Evolutionary conservation across 2,888 invertebrate species (phyloP).

Genomic region (Ennomos fuscantarius): DNA sequence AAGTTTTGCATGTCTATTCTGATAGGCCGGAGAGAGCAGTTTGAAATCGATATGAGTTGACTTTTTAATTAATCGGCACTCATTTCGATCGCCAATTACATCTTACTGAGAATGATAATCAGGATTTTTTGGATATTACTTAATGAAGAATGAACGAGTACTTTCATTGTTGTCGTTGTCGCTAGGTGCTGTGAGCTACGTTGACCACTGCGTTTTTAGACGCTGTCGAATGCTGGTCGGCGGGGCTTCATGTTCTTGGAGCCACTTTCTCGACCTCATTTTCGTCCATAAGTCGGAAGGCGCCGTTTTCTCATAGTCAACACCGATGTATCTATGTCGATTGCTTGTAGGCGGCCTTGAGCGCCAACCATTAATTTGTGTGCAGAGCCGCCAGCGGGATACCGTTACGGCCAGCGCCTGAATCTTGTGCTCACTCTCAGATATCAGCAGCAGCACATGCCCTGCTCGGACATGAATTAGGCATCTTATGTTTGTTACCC

Average conservation of each 20-base stretch:
- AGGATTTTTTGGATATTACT: conserved; percentile 49
- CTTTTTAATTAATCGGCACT: conserved; percentile 44
- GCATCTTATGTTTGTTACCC: no score
- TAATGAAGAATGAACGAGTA: conserved; percentile 47
- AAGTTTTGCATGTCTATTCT: conserved; percentile 48
- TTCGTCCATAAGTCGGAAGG: conserved; percentile 71
- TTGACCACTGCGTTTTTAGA: conserved; percentile 10
- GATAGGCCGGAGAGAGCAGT: conserved; percentile 58
- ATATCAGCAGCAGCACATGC: conserved; percentile 59
- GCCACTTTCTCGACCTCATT: conserved; percentile 80
- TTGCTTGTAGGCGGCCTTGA: conserved; percentile 84
- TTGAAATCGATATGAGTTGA: conserved; percentile 50
- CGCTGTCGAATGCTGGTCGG: conserved; percentile 31
- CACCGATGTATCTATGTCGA: conserved; percentile 83
- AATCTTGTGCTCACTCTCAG: conserved; percentile 68
- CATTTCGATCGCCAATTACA: conserved; percentile 45
- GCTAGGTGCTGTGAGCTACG: neutral
- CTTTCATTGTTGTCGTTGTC: conserved; percentile 10
- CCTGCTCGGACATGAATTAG: conserved; percentile 38
- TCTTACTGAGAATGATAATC: conserved; percentile 52
- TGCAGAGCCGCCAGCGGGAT: conserved; percentile 74
- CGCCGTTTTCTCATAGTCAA: conserved; percentile 78
- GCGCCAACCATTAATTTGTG: conserved; percentile 81
- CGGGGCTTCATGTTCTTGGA: conserved; percentile 48
- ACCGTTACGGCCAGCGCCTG: conserved; percentile 77